Evolutionary conservation across 2,888 invertebrate species (phyloP).

Genomic region (Marasmarcha lunaedactyla): DNA sequence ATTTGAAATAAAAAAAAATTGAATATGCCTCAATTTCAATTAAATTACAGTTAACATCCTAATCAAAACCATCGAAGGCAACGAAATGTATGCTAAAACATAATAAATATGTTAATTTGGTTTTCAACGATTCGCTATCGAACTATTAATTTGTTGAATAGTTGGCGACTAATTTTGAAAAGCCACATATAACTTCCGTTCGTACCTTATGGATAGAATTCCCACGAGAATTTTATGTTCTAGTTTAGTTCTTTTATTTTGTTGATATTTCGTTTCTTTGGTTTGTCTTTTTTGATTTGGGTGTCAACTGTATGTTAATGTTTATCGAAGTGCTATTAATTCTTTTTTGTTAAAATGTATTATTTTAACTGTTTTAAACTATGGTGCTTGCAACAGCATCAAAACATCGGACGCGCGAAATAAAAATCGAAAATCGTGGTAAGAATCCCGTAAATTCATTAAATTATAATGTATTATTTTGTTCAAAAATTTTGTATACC

Average conservation of each 20-base stretch:
- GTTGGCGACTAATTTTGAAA: constrained; percentile 2
- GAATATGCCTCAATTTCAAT: background rate
- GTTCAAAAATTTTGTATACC: too few relatives aligned
- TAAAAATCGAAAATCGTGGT: too few relatives aligned
- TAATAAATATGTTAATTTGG: constrained; percentile 45
- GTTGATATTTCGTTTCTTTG: too few relatives aligned
- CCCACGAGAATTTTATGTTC: background rate
- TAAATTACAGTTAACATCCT: constrained; percentile 1
- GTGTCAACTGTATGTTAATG: too few relatives aligned
- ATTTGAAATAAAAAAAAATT: background rate
- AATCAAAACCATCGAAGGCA: constrained; percentile 18
- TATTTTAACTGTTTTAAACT: too few relatives aligned
- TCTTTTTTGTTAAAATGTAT: too few relatives aligned
- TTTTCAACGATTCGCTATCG: constrained; percentile 26
- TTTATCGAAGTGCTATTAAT: too few relatives aligned
- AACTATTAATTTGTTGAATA: constrained; percentile 12
- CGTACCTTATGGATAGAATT: background rate
- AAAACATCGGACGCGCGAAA: too few relatives aligned
- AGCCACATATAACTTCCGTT: background rate
- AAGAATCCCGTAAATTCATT: too few relatives aligned
- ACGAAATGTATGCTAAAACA: constrained; percentile 29
- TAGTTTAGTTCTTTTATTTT: background rate
- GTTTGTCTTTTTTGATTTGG: too few relatives aligned
- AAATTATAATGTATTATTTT: too few relatives aligned
- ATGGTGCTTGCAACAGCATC: too few relatives aligned